Conservation (phyloP, 2,888 invertebrate species). For the Netelia melanura region DNA sequence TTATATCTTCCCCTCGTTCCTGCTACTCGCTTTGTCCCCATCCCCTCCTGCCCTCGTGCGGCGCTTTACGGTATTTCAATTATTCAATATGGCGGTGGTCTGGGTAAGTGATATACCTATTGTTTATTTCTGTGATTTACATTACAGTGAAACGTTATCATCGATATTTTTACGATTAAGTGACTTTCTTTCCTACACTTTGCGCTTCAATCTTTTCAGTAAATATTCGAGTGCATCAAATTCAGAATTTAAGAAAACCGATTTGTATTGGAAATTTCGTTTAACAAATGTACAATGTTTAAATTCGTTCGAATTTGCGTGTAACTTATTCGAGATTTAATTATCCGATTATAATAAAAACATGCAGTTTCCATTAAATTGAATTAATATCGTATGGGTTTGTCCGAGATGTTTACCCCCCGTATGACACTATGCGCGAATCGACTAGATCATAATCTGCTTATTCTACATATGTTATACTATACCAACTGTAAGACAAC, state of each 20-base stretch:
- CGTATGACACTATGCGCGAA: neutral
- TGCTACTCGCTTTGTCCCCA: neutral
- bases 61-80: neutral
- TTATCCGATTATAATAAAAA: neutral
- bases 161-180: no score
- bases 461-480: neutral
- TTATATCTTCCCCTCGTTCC: neutral
- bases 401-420: neutral
- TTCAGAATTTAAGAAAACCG: no score
- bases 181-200: no score
- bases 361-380: neutral
- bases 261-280: no score
- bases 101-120: neutral
- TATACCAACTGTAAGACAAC: neutral
- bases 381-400: conserved; percentile 1
- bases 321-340: neutral
- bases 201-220: no score
- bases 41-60: neutral
- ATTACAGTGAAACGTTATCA: neutral
- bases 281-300: neutral
- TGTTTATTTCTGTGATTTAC: no score
- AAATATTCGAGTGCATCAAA: no score
- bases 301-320: neutral
- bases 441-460: no score
- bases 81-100: neutral